A percentile compares a stretch with the other conserved stretches of the same genome.
These are phyloP conservation scores for Trichopria drosophilae DNA, from an alignment of 2,888 invertebrate genomes.

Conservation along the genomic window DNA sequence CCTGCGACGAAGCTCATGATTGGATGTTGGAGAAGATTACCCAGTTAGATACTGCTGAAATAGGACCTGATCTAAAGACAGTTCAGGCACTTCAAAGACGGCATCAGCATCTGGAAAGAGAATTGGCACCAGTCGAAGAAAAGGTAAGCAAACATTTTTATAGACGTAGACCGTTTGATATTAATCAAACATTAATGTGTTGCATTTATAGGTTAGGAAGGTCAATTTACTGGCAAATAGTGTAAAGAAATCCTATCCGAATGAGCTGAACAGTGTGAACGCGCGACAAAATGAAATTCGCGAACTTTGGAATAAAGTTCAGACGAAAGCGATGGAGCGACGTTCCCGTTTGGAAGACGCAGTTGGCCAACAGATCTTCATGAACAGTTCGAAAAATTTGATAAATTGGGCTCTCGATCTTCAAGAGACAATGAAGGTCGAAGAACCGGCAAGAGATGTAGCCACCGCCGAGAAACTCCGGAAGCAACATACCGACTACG, in stretches of 20 bases:
- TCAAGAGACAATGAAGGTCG: constrained; percentile 77
- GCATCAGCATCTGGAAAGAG: constrained; percentile 91
- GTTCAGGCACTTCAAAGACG: constrained; percentile 88
- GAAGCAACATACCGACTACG: constrained; percentile 88
- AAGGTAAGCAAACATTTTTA: constrained; percentile 83
- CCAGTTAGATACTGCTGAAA: constrained; percentile 76
- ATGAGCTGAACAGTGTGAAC: constrained; percentile 84
- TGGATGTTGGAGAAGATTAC: constrained; percentile 98
- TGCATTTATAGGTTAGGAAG: constrained; percentile 57
- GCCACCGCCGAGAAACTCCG: constrained; percentile 87
- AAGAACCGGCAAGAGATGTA: constrained; percentile 82
- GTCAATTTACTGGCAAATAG: constrained; percentile 86
- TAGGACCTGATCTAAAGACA: constrained; percentile 85
- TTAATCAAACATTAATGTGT: constrained; percentile 2
- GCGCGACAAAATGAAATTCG: constrained; percentile 82
- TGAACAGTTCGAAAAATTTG: constrained; percentile 78
- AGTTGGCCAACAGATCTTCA: constrained; percentile 93
- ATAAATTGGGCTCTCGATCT: constrained; percentile 82
- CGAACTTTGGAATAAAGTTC: constrained; percentile 85
- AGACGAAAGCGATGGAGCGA: constrained; percentile 81
- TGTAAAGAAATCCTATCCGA: constrained; percentile 90
- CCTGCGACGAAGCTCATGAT: constrained; percentile 93
- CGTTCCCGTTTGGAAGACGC: constrained; percentile 87
- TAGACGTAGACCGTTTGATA: too few relatives aligned
- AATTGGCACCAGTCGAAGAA: constrained; percentile 91